These are phyloP conservation scores for Oryzias woworae DNA, from an alignment of 2,113 vertebrate species.

Conservation along the genomic window DNA sequence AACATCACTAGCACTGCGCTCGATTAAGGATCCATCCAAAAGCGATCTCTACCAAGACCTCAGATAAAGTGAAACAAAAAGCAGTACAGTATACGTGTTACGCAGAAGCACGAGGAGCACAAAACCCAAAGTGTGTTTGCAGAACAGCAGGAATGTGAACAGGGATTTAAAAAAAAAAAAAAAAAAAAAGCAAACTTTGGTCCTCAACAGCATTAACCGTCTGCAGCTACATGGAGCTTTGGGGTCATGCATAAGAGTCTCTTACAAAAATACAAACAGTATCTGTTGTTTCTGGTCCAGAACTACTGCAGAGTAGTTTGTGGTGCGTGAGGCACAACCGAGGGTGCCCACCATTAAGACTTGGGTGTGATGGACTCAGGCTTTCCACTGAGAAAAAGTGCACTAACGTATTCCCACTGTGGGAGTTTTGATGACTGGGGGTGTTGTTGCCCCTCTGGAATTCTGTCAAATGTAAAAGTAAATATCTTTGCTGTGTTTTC, in stretches of 20 bases:
- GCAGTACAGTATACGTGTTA: constrained; percentile 47
- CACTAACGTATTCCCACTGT: constrained; percentile 47
- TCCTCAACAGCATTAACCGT: constrained; percentile 73
- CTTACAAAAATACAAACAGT: constrained; percentile 69
- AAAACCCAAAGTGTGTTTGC: constrained; percentile 15
- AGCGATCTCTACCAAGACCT: constrained; percentile 49
- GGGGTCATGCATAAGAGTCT: constrained; percentile 62
- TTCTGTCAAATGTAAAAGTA: constrained; percentile 29
- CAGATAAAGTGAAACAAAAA: constrained; percentile 44
- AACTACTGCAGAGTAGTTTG: constrained; percentile 57
- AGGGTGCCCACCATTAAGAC: constrained; percentile 72
- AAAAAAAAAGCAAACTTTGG: constrained; percentile 71
- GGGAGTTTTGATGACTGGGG: constrained; percentile 19
- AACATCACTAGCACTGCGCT: constrained; percentile 56
- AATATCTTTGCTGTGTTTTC: constrained; percentile 13
- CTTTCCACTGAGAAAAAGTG: constrained; percentile 58
- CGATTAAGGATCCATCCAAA: constrained; percentile 55
- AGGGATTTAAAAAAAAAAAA: constrained; percentile 31
- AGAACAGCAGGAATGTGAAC: constrained; percentile 30
- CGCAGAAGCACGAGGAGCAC: constrained; percentile 20
- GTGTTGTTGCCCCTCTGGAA: constrained; percentile 15
- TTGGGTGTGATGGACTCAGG: constrained; percentile 52
- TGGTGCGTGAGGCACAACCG: constrained; percentile 61
- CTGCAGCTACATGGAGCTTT: constrained; percentile 71
- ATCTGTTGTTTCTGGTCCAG: constrained; percentile 55